Base-by-base conservation (phyloP, 2,113 vertebrate species). In the Chaetops frenatus region DNA sequence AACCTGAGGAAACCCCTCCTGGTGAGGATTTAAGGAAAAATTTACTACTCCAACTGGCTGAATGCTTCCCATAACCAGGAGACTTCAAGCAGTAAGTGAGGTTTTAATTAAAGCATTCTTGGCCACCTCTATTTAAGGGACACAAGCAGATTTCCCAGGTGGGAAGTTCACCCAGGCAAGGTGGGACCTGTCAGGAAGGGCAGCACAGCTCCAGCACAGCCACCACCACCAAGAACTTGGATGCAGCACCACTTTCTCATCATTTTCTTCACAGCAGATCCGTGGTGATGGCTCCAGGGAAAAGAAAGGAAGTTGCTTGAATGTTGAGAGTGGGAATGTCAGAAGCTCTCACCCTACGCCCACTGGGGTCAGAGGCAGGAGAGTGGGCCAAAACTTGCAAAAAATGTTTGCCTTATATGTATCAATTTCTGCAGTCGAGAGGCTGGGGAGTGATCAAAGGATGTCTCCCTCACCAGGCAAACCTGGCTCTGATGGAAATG, bases 301-400 rank as follows among this genome's bases (percentile, higher is more conserved):
- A 77, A 88, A 94, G 56, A 74, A 71, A 92, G 95, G 94, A 97
- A 97, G 81, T 18, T 72, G 62, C 66, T 91, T 79, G 93, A 92
- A 81, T 83, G 88, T 15, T 35, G 70, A 67, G 87, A 91, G 33
- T 51, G 44, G 93, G 92, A 97, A 97, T 73, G 62, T 73, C 71
- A 88, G 33, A 91, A 90, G 76, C 10, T 44, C 29, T 95, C 54
- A 6, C 72, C 86, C 96, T 58, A 47, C 86, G 29, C 93, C 95
- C 93, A 95, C 94, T 25, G 86, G 83, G 84, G 93, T 92, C 95
- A 95, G 38, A n/a, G 79, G 77, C 84, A 92, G 67, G 27, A 92
- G 67, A 56, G 24, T 31, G 40, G 92, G 92, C 83, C 82, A 93
- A 90, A 72, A 78, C 33, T 77, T 38, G 18, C 31, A 48, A 35